These are phyloP conservation scores for Conopomorpha cramerella DNA, from an alignment of 1,140 invertebrate genomes.

Conservation along the genomic window DNA sequence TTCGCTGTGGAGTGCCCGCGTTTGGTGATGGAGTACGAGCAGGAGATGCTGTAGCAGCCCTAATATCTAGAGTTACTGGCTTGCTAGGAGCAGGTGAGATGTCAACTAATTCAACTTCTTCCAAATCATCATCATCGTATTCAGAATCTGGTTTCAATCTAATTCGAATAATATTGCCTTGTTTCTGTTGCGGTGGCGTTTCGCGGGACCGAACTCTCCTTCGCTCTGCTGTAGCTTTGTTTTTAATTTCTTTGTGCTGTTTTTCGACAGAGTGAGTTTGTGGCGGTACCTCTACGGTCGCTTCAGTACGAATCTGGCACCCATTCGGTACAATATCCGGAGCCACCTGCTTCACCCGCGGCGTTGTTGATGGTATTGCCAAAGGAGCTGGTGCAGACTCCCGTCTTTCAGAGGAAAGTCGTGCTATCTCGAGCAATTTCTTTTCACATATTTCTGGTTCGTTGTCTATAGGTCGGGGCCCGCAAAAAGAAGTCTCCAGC, in stretches of 20 bases:
- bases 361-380: slow-evolving; percentile 32
- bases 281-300: slow-evolving; percentile 25
- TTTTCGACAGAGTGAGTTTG: too few species aligned
- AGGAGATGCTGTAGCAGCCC: slow-evolving; percentile 11
- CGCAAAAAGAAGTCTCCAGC: slow-evolving; percentile 87
- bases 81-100: slow-evolving; percentile 30
- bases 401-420: slow-evolving; percentile 12
- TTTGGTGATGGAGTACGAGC: slow-evolving; percentile 49
- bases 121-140: slow-evolving; percentile 58
- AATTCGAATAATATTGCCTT: slow-evolving; percentile 66
- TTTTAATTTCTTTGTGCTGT: slow-evolving; percentile 42
- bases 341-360: slow-evolving; percentile 37
- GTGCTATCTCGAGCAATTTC: slow-evolving; percentile 31
- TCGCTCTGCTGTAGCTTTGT: slow-evolving; percentile 26
- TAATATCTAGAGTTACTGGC: slow-evolving; percentile 53
- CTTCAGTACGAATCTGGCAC: slow-evolving; percentile 38
- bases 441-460: slow-evolving; percentile 54
- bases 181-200: slow-evolving; percentile 20
- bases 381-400: slow-evolving; percentile 30
- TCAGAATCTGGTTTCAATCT: slow-evolving; percentile 68
- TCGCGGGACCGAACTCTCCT: slow-evolving; percentile 25
- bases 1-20: slow-evolving; percentile 65
- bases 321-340: slow-evolving; percentile 51
- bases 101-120: slow-evolving; percentile 18
- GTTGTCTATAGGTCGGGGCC: slow-evolving; percentile 71